Evolutionary conservation across 2,888 invertebrate genomes (phyloP), one percentile per base, ranked within the genome.

Genomic region (Drosophila yooni): DNA sequence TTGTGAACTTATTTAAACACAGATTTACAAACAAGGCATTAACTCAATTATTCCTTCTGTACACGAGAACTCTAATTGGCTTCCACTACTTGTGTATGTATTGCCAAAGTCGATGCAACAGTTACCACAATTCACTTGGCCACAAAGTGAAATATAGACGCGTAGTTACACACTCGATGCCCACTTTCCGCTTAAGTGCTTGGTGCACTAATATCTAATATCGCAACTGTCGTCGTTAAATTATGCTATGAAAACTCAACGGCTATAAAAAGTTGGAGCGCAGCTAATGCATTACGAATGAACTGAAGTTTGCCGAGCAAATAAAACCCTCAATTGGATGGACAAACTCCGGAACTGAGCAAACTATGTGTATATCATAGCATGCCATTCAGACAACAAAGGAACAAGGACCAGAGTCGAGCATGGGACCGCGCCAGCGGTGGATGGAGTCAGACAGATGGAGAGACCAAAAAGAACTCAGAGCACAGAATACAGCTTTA

Each of bases 321-420:
- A 82, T 75, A 85, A 81, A 74, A 58, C 67, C 40, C 7, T 8
- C 25, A 46, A 15, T 25, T 25, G 25, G 27, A 25, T 46, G 62
- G 68, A 50, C 56, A 38, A 38, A 52, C 52, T 36, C 46, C 29
- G 34, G 2, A 53, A 48, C 61, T 11, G 43, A 58, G 54, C 56
- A 60, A 73, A 83, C 79, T 74, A 70, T 61, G 38, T 68, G 76
- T 70, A 74, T 72, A 81, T 70, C 67, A 69, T 74, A 80, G 79
- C 79, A 75, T 57, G 58, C 59, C 82, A 76, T 48, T 75, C 82
- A 89, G 88, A 85, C 89, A 87, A 89, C 85, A 85, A 89, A 89
- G 84, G 72, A 79, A 50, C 57, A 74, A 53, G 82, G 15, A 65
- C 38, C 31, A 51, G 38, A 38, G 58, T 43, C 31, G 48, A 27